Evolutionary conservation across 2,113 vertebrate species (phyloP).

Genomic region (Lutjanus erythropterus): DNA sequence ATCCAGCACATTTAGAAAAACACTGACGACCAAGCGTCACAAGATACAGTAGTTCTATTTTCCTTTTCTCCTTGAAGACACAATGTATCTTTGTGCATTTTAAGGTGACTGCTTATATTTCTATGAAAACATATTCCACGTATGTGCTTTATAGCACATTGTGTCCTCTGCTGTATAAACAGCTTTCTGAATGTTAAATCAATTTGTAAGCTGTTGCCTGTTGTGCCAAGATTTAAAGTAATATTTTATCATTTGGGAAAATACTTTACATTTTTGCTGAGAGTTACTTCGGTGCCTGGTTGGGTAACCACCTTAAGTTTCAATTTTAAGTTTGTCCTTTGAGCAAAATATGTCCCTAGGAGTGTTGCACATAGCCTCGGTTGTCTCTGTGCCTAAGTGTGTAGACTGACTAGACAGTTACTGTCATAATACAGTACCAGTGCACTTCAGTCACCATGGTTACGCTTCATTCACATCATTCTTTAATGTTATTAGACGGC

Average conservation of each 20-base stretch:
- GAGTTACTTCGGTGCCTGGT: no score
- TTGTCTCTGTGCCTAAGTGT: no score
- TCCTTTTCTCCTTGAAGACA: background rate
- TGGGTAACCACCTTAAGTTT: no score
- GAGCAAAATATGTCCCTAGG: no score
- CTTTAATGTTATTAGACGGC: no score
- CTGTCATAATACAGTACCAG: no score
- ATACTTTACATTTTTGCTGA: background rate
- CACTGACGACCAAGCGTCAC: background rate
- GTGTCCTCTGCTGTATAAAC: background rate
- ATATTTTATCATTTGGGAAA: background rate
- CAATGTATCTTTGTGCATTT: background rate
- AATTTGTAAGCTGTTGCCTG: background rate
- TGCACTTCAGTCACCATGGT: no score
- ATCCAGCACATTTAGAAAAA: background rate
- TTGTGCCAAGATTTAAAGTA: background rate
- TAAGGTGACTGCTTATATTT: constrained; percentile 1
- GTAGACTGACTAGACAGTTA: no score
- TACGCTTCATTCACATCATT: no score
- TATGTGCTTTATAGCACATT: background rate
- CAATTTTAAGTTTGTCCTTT: no score
- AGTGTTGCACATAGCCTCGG: no score
- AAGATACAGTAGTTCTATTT: background rate
- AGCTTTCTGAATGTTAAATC: background rate
- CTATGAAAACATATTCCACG: background rate